phyloP scores from a whole-genome alignment of 2,888 invertebrate genomes.

The Hylaea fasciaria region DNA sequence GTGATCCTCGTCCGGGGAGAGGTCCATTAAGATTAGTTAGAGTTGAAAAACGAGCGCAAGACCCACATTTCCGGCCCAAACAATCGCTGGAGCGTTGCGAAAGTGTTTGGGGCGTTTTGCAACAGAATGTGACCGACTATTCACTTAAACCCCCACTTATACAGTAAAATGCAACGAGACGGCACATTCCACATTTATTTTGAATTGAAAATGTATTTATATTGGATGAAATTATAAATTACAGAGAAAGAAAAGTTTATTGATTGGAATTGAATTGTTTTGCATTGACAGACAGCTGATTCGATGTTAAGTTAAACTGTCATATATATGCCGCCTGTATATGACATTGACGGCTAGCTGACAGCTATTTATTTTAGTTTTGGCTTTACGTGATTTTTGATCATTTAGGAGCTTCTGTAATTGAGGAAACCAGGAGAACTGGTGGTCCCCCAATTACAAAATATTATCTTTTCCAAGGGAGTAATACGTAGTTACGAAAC shows the following conservation, averaged over 20 bases:
- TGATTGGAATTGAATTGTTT: constrained; percentile 18
- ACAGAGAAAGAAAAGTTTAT: constrained; percentile 3
- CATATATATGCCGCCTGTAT: neutral
- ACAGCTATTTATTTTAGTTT: no score
- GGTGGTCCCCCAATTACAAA: no score
- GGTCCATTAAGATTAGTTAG: constrained; percentile 79
- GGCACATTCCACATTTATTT: neutral
- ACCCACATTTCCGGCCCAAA: constrained; percentile 64
- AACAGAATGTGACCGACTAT: constrained; percentile 5
- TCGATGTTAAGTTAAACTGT: no score
- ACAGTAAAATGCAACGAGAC: neutral
- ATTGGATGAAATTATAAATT: neutral
- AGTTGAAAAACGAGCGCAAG: constrained; percentile 53
- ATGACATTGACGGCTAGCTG: neutral
- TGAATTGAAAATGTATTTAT: neutral
- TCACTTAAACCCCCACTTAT: constrained; percentile 28
- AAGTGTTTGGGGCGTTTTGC: constrained; percentile 14
- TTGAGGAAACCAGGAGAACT: no score
- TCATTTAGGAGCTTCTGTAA: no score
- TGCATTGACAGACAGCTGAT: constrained; percentile 26
- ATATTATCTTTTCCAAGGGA: no score
- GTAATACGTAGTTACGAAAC: no score
- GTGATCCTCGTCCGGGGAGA: constrained; percentile 92
- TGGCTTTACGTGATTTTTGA: no score
- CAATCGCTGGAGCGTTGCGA: constrained; percentile 70